phyloP scores from a whole-genome alignment of 2,113 vertebrate genomes.

The Cottus gobio region DNA sequence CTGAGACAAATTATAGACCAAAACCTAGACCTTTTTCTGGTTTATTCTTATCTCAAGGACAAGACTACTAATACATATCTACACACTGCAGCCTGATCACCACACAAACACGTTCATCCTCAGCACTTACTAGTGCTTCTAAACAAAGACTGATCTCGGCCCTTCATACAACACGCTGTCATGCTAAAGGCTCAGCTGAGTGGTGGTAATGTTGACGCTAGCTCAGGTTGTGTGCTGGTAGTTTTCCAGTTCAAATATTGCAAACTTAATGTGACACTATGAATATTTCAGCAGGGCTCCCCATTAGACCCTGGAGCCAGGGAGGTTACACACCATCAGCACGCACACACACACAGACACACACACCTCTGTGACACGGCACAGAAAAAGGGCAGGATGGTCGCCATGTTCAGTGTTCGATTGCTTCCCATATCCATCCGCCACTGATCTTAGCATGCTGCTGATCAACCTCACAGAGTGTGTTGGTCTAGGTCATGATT shows the following conservation, averaged over 20 bases:
- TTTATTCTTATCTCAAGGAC: constrained; percentile 21
- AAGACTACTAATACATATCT: constrained; percentile 13
- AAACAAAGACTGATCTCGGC: constrained; percentile 18
- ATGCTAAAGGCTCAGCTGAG: constrained; percentile 53
- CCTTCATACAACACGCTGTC: constrained; percentile 19
- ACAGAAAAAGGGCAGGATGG: constrained; percentile 16
- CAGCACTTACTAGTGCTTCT: constrained; percentile 8
- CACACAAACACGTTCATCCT: constrained; percentile 26
- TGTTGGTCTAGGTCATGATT: neutral
- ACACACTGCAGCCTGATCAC: constrained; percentile 5
- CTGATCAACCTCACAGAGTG: neutral
- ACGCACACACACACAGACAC: neutral
- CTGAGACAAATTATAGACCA: constrained; percentile 36
- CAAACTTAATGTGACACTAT: constrained; percentile 76
- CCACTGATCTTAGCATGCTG: neutral
- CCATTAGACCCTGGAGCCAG: constrained; percentile 66
- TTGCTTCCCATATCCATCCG: neutral
- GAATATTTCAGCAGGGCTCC: constrained; percentile 77
- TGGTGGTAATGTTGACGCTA: constrained; percentile 53
- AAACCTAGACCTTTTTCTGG: neutral
- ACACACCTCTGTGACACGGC: constrained; percentile 3
- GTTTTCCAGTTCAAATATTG: constrained; percentile 74
- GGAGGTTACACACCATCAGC: constrained; percentile 45
- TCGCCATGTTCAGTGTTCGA: constrained; percentile 8
- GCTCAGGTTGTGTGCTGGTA: constrained; percentile 55